Evolutionary conservation across 53 echinoderm and acorn worm species (phyloP), one percentile per base, ranked within the genome.

Genomic region (Holothuria leucospilota): DNA sequence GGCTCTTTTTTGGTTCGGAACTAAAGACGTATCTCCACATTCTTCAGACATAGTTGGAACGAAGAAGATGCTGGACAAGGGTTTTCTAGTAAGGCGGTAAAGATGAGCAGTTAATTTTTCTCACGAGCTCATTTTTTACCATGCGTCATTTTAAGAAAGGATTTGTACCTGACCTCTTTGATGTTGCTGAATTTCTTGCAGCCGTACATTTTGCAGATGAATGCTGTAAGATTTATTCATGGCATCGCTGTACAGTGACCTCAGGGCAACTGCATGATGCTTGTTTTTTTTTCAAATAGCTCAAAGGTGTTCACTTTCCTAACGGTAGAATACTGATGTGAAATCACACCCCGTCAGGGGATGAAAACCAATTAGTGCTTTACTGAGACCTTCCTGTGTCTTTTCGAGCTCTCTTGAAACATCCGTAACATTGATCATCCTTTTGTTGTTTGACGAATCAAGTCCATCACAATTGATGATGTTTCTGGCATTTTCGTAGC

Each of bases 401-500:
- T 51, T 53, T 53, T 88, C 88, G n/a, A 84, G 77, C 30, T 62
- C 11, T 4, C 62, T 53, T 56, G 89, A 72, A 13, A 84, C 4
- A 39, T 84, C 51, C 30, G 84, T 63, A 62, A 84, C 75, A 75
- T 59, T 30, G 40, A 89, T 65, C 16, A 65, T 56, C 29, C 88
- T 65, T 64, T 64, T 72, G 65, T 63, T 89, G 39, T 84, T 89
- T 63, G 56, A 77, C 13, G 85, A 85, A 38, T 85, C 85, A 62
- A 89, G 69, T 89, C 89, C 84, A 89, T 84, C n/a, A 89, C 75
- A 16, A 85, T 89, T 40, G 46, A 66, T 74, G 28, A 20, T 71
- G 53, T 60, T 73, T 25, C 25, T 25, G 78, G 56, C 72, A 85
- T 85, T 51, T 51, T 71, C 78, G 64, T 89, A 20, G 65, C 77